These are phyloP conservation scores for Hirtodrosophila histrioides DNA, from an alignment of 2,888 invertebrate species.

Conservation along the genomic window DNA sequence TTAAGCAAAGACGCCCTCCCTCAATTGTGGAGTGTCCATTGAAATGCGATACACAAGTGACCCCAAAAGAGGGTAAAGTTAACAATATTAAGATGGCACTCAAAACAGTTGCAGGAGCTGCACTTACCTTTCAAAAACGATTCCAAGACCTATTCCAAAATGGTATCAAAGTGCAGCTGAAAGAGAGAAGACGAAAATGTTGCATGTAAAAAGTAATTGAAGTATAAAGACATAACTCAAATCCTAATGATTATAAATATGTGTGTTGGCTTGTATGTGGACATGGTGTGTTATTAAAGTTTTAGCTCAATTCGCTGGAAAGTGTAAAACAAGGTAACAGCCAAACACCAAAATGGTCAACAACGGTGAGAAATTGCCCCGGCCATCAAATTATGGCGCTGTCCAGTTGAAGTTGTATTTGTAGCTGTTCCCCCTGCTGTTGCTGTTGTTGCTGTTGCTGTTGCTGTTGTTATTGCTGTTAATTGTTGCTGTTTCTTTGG, in stretches of 20 bases:
- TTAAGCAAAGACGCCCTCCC: too few relatives aligned
- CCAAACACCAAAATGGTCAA: conserved; percentile 36
- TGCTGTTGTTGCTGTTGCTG: conserved; percentile 42
- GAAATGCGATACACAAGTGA: too few relatives aligned
- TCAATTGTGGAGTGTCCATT: too few relatives aligned
- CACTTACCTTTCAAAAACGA: neutral
- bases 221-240: conserved; percentile 59
- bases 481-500: conserved; percentile 37
- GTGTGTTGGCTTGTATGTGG: conserved; percentile 16
- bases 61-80: too few relatives aligned
- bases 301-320: conserved; percentile 61
- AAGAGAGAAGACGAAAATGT: neutral
- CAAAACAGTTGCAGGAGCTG: neutral
- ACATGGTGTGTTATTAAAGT: conserved; percentile 48
- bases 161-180: neutral
- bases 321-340: conserved; percentile 60
- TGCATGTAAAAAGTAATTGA: neutral
- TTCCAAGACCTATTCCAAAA: neutral
- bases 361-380: conserved; percentile 56
- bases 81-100: too few relatives aligned
- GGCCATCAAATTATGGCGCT: conserved; percentile 68
- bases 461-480: conserved; percentile 35
- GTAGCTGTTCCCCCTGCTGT: conserved; percentile 12
- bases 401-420: conserved; percentile 14
- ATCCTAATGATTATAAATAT: conserved; percentile 63